Base-by-base conservation (phyloP, 1,140 invertebrate genomes). In the Harlomillsia oculata region DNA sequence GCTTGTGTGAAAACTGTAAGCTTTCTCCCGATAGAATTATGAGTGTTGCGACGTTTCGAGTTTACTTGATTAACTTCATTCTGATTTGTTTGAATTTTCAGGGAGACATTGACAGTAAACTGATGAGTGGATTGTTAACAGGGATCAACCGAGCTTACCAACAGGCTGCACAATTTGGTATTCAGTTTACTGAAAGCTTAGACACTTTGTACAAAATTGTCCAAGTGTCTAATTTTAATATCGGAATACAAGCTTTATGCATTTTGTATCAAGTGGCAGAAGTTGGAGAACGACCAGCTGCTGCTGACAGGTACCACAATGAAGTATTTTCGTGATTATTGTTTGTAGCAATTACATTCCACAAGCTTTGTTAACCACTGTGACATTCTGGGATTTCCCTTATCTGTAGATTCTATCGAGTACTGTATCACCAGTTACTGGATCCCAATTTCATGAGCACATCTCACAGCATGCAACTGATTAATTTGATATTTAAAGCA, bases 81-180 rank as follows among this genome's bases (percentile, higher is more conserved):
- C n/a, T n/a, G n/a, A n/a, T n/a, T 37, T 50, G 25, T 25, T 37
- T 11, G 41, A 26, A 49, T 30, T 29, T 71, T 39, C 64, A 87
- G 80, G 87, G 89, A 21, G 89, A 95, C 61, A 83, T 96, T 1
- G 87, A 96, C 67, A 87, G 83, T 37, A 83, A 88, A 67, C 83
- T 97, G 72, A 90, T 98, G 85, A 84, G 84, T 56, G 89, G 84
- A 1, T 80, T 99, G 16, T 72, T 97, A 41, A 83, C 81, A 41
- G 92, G 91, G 1, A 85, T 94, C 5, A 91, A 91, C 68, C 78
- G 88, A 59, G 86, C 89, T 3, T 93, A 84, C 75, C 87, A 85
- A 1, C 90, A 80, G 74, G 81, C 76, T 53, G 81, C 81, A 68
- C 41, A 77, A 76, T 55, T 75, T 72, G 34, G 66, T 72, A 41